Conservation (phyloP, 2,113 vertebrate species). For the Leiothrix lutea region DNA sequence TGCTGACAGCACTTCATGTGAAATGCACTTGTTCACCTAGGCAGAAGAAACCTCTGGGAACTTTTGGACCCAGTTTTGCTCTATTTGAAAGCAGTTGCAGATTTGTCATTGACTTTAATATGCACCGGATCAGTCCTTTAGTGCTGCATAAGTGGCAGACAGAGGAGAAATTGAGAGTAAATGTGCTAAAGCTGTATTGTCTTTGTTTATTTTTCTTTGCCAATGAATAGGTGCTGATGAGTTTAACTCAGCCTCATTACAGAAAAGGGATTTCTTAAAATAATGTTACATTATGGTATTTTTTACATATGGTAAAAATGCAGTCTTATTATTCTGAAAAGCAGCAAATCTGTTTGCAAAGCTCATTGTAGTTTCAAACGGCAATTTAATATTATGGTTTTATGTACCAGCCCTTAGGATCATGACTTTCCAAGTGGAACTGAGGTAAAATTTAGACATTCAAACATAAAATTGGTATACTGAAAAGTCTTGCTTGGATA, state of each 20-base stretch:
- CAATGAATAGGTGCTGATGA: not conserved
- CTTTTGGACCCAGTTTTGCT: not conserved
- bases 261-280: not conserved
- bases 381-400: not conserved
- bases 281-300: not conserved
- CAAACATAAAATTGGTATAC: not conserved
- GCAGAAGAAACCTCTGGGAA: constrained; percentile 1
- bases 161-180: not conserved
- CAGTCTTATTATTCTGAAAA: not conserved
- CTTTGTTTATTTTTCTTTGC: constrained; percentile 30
- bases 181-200: not conserved
- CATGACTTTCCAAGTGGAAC: not conserved
- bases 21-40: not conserved
- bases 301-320: not conserved
- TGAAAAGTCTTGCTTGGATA: not conserved
- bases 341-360: not conserved
- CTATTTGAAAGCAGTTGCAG: not conserved
- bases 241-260: not conserved
- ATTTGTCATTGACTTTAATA: constrained; percentile 21
- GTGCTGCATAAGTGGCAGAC: not conserved
- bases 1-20: not conserved
- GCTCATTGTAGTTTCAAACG: not conserved
- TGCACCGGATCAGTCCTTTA: not conserved
- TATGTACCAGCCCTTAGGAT: not conserved
- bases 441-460: not conserved